Evolutionary conservation across 2,888 invertebrate species (phyloP).

Genomic region (Melipona bicolor): DNA sequence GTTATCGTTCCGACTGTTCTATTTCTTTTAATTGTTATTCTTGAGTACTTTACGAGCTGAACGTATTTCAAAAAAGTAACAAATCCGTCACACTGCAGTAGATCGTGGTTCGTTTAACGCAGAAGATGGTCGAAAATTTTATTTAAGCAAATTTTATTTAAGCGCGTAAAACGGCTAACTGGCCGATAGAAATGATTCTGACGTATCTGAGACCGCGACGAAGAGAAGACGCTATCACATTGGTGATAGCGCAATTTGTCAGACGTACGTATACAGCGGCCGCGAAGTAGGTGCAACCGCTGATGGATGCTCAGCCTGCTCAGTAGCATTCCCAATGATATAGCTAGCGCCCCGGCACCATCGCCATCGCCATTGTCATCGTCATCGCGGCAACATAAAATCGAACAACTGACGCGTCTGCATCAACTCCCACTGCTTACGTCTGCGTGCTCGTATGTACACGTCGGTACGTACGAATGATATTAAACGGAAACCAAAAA

Average conservation of each 20-base stretch:
- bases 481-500: conserved; percentile 54
- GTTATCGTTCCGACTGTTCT: background rate
- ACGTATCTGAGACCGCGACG: conserved; percentile 7
- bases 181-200: conserved; percentile 60
- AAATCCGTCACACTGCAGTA: background rate
- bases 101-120: background rate
- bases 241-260: conserved; percentile 65
- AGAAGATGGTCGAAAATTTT: background rate
- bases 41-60: background rate
- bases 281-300: conserved; percentile 61
- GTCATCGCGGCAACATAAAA: conserved; percentile 55
- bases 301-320: conserved; percentile 59
- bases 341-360: conserved; percentile 36
- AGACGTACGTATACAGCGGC: conserved; percentile 68
- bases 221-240: conserved; percentile 34
- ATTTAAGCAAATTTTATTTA: too few relatives aligned
- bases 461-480: conserved; percentile 25
- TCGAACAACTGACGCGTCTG: conserved; percentile 50
- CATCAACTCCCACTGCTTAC: conserved; percentile 26
- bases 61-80: background rate
- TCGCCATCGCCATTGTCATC: conserved; percentile 35
- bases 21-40: background rate
- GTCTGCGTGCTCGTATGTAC: background rate
- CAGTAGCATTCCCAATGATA: conserved; percentile 55
- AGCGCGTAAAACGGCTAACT: conserved; percentile 28